Evolutionary conservation across 2,113 vertebrate genomes (phyloP), one percentile per base, ranked within the genome.

Genomic region (Neoarius graeffei): DNA sequence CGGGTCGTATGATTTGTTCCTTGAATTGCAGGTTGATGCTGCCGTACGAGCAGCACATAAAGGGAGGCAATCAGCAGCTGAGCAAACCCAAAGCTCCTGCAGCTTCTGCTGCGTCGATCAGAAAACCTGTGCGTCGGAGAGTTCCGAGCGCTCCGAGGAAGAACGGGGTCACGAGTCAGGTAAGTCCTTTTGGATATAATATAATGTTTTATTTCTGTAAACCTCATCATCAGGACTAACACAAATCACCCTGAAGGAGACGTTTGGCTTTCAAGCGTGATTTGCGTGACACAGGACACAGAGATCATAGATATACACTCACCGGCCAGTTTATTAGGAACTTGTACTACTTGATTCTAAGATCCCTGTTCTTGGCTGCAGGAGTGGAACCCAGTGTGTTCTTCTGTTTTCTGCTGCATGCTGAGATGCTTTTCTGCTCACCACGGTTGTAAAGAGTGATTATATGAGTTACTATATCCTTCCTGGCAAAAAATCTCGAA

Each of bases 41-140:
- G 35, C 92, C 94, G 2, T 96, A 95, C 7, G 95, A 95, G 62
- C 93, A 94, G 81, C 94, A 95, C 77, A 87, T 95, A 76, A 90
- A 90, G 62, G 93, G 91, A 0, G 94, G 92, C 25, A 94, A 92
- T 48, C 54, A 90, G 25, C 93, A 94, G 27, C 90, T 93, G 64
- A 90, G 62, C 71, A 91, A 84, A 73, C 64, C 87, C 83, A 90
- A 71, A 74, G 73, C 80, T 42, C 60, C 64, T 23, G 57, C 64
- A 9, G 59, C n/a, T 42, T 52, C 69, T 9, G 67, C 79, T 25
- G 67, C 27, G 11, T 35, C 67, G 4, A n/a, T 87, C 80, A 86
- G 79, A 83, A 89, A 89, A 74, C 76, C 89, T 50, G 87, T 67
- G 19, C 84, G 35, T 23, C 87, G 89, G 9, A 87, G 25, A 48